These are phyloP conservation scores for Pelodytes ibericus DNA, from an alignment of 2,797 vertebrate species.

Conservation along the genomic window DNA sequence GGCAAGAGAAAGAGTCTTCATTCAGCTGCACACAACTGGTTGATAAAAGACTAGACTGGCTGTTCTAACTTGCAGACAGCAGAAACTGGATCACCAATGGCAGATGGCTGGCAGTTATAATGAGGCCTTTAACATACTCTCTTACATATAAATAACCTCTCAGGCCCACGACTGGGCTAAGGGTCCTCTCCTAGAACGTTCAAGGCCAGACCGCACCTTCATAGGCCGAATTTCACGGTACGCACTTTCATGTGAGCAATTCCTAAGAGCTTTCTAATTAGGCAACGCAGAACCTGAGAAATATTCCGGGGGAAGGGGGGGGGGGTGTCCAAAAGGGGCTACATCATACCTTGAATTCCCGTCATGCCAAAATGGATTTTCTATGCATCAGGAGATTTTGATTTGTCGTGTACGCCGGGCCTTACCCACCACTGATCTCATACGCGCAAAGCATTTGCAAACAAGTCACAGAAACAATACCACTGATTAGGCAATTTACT, in stretches of 20 bases:
- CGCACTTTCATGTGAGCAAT: neutral
- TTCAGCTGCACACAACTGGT: constrained; percentile 29
- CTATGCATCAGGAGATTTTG: too few species aligned
- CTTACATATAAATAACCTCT: constrained; percentile 30
- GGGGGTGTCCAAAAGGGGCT: neutral
- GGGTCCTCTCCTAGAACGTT: neutral
- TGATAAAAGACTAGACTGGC: constrained; percentile 15
- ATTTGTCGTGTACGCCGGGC: too few species aligned
- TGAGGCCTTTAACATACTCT: constrained; percentile 10
- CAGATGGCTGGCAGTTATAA: constrained; percentile 39
- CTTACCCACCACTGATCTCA: too few species aligned
- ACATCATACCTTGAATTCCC: neutral
- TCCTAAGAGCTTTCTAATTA: constrained; percentile 11
- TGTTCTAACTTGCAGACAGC: constrained; percentile 12
- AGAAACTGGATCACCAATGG: constrained; percentile 33
- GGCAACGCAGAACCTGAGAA: neutral
- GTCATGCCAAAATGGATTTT: neutral
- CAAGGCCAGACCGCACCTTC: neutral
- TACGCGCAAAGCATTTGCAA: too few species aligned
- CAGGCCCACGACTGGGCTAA: neutral
- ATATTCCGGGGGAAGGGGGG: too few species aligned
- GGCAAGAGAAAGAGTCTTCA: constrained; percentile 18
- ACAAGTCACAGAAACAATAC: too few species aligned
- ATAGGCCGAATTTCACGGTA: neutral
- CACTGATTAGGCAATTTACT: too few species aligned